phyloP scores from a whole-genome alignment of 2,113 vertebrate genomes.

The Colius striatus region DNA sequence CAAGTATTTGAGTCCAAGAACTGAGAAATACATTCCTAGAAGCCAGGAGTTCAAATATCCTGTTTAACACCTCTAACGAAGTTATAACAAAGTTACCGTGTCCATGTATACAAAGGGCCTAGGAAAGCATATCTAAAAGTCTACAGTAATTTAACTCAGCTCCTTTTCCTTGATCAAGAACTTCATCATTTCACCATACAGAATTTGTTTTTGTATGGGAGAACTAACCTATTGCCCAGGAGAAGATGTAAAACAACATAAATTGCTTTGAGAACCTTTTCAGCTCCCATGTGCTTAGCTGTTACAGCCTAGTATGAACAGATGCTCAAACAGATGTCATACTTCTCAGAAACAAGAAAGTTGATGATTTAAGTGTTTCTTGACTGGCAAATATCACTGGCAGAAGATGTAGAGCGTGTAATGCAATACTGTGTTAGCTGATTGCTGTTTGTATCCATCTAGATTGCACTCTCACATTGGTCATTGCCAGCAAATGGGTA shows the following conservation, averaged over 20 bases:
- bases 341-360: slow-evolving; percentile 5
- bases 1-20: neutral
- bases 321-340: slow-evolving; percentile 13
- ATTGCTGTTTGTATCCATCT: neutral
- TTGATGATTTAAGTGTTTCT: slow-evolving; percentile 16
- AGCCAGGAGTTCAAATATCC: neutral
- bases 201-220: neutral
- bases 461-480: neutral
- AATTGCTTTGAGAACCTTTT: neutral
- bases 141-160: neutral
- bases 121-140: neutral
- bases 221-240: neutral
- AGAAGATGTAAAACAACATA: neutral
- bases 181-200: neutral
- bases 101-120: neutral
- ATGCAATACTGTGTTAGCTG: neutral
- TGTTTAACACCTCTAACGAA: neutral
- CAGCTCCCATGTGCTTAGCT: neutral
- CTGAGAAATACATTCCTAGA: neutral
- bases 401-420: neutral
- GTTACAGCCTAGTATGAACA: neutral
- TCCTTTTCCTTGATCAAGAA: neutral
- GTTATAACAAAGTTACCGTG: neutral
- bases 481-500: neutral
- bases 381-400: neutral